Evolutionary conservation across 2,113 vertebrate genomes (phyloP).

Genomic region (Tragelaphus buxtoni): DNA sequence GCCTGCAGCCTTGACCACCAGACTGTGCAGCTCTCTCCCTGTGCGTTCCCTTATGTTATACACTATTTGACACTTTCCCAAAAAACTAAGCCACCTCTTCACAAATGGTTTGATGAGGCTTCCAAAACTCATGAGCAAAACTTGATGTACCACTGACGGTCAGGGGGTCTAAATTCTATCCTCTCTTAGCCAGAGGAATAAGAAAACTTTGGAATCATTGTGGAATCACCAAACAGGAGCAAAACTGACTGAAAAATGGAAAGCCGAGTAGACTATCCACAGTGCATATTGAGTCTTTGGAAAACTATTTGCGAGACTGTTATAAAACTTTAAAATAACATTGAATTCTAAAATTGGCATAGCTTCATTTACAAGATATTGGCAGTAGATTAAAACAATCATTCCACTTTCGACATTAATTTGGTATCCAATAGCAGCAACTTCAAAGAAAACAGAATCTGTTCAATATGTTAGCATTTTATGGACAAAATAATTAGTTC

Average conservation of each 20-base stretch:
- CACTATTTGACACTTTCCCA: background rate
- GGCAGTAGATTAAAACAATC: background rate
- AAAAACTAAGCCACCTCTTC: background rate
- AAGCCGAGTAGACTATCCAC: background rate
- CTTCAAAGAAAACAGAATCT: background rate
- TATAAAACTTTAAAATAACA: background rate
- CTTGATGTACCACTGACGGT: rapidly evolving
- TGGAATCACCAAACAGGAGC: background rate
- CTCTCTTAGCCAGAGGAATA: background rate
- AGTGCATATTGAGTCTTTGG: background rate
- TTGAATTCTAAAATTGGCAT: background rate
- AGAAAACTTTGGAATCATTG: rapidly evolving
- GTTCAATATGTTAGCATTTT: background rate
- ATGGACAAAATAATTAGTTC: background rate
- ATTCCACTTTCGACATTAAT: background rate
- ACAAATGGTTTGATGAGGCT: background rate
- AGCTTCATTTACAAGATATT: background rate
- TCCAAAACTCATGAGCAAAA: background rate
- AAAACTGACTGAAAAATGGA: background rate
- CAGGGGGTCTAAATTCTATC: rapidly evolving
- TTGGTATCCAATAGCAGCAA: background rate
- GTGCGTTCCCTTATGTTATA: background rate
- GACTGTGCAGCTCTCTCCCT: rapidly evolving
- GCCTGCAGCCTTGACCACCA: background rate
- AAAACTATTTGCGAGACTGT: background rate